Percentiles rank a stretch among this genome's conserved stretches.
These are phyloP conservation scores for Abrostola triplasia DNA, from an alignment of 2,888 invertebrate genomes.

Conservation along the genomic window DNA sequence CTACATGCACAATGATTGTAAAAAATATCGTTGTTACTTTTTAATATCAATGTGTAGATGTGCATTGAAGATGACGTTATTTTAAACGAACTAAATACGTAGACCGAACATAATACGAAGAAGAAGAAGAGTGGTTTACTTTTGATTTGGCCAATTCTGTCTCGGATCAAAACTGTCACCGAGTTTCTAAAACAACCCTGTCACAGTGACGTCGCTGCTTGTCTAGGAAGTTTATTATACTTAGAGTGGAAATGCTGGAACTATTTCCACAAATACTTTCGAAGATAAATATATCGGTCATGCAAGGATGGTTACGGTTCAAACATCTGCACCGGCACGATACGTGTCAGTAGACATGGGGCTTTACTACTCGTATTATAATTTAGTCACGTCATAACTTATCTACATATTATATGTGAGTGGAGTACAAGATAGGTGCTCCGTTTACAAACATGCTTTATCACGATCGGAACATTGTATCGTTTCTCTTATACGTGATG, in stretches of 20 bases:
- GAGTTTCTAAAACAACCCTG: constrained; percentile 20
- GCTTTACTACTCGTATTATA: constrained; percentile 13
- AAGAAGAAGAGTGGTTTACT: too few relatives aligned
- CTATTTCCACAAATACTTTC: not conserved
- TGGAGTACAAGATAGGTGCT: constrained; percentile 18
- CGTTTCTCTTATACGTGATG: constrained; percentile 37
- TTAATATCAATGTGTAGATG: too few relatives aligned
- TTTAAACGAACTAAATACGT: too few relatives aligned
- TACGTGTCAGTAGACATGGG: constrained; percentile 7
- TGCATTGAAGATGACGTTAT: too few relatives aligned
- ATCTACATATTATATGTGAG: constrained; percentile 21
- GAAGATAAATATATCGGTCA: constrained; percentile 5
- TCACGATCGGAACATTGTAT: constrained; percentile 53
- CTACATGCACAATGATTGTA: not conserved
- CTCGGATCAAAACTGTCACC: too few relatives aligned
- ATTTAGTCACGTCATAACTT: constrained; percentile 25
- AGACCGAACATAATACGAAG: too few relatives aligned
- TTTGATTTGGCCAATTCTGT: too few relatives aligned
- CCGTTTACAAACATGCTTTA: constrained; percentile 65
- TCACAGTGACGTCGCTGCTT: constrained; percentile 39
- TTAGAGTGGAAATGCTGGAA: not conserved
- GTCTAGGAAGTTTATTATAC: not conserved
- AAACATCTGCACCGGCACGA: constrained; percentile 2
- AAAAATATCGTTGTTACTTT: not conserved
- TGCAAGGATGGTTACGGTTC: constrained; percentile 3